Conservation (phyloP, 30 jellyfish, hydroid and myxozoan species). For the Phacellophora camtschatica region DNA sequence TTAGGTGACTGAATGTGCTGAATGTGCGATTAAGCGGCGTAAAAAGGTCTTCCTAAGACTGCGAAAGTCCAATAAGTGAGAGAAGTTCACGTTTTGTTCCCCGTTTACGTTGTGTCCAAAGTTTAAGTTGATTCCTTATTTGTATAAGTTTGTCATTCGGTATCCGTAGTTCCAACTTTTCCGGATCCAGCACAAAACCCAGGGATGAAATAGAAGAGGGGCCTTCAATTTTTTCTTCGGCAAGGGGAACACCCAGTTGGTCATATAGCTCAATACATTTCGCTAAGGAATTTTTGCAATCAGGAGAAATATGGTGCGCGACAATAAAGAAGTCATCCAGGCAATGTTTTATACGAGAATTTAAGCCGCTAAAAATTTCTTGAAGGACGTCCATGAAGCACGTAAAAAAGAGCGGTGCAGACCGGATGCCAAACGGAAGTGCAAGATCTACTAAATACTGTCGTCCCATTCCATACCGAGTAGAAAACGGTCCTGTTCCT, state of each 20-base stretch:
- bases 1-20: constrained; percentile 46
- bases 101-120: no score
- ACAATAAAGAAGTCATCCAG: no score
- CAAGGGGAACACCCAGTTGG: constrained; percentile 50
- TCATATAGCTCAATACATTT: constrained; percentile 25
- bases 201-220: constrained; percentile 51
- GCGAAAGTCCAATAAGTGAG: constrained; percentile 51
- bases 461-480: constrained; percentile 64
- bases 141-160: constrained; percentile 47
- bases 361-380: constrained; percentile 2
- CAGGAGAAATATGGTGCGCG: no score
- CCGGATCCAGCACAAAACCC: constrained; percentile 60
- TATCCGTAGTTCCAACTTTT: not conserved
- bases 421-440: constrained; percentile 73
- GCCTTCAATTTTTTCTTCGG: constrained; percentile 58
- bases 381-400: constrained; percentile 61
- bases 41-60: no score
- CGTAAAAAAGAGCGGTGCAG: constrained; percentile 70
- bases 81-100: constrained; percentile 61
- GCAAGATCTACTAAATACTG: constrained; percentile 66
- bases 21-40: constrained; percentile 18
- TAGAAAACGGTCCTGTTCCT: not conserved
- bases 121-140: constrained; percentile 8
- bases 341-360: no score
- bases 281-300: no score